phyloP scores from a whole-genome alignment of 2,113 vertebrate species.

The Corydoras maculifer region DNA sequence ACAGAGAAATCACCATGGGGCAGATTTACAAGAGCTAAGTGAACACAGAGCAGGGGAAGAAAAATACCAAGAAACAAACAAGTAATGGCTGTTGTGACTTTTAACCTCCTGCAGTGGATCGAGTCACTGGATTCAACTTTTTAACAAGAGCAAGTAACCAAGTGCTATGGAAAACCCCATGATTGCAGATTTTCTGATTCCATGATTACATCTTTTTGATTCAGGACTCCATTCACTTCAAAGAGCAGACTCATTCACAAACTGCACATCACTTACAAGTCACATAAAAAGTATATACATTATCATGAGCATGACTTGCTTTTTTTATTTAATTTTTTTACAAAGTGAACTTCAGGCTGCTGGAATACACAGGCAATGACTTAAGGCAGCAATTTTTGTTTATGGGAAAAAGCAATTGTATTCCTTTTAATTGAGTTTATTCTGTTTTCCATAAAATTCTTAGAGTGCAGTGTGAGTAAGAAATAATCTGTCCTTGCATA shows the following conservation, averaged over 20 bases:
- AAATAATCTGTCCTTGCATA: conserved; percentile 63
- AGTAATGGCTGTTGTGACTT: conserved; percentile 52
- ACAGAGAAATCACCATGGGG: conserved; percentile 70
- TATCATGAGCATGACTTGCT: conserved; percentile 62
- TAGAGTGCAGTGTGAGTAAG: conserved; percentile 35
- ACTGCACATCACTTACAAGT: neutral
- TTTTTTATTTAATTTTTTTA: conserved; percentile 58
- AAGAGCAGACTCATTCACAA: neutral
- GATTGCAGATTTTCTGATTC: no score
- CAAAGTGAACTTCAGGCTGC: conserved; percentile 50
- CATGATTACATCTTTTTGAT: neutral
- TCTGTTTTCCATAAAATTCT: conserved; percentile 42
- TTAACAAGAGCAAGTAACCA: no score
- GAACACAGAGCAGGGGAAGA: conserved; percentile 47
- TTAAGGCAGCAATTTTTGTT: conserved; percentile 73
- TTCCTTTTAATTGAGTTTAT: conserved; percentile 21
- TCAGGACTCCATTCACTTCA: conserved; percentile 1
- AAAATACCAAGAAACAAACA: conserved; percentile 66
- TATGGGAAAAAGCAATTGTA: conserved; percentile 43
- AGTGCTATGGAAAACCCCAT: no score
- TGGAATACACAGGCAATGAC: conserved; percentile 67
- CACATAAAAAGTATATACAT: conserved; percentile 66
- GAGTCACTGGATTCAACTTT: neutral
- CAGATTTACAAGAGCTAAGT: conserved; percentile 58
- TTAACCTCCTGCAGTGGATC: neutral